These are phyloP conservation scores for Silurus meridionalis DNA, from an alignment of 2,113 vertebrate species.

Conservation along the genomic window DNA sequence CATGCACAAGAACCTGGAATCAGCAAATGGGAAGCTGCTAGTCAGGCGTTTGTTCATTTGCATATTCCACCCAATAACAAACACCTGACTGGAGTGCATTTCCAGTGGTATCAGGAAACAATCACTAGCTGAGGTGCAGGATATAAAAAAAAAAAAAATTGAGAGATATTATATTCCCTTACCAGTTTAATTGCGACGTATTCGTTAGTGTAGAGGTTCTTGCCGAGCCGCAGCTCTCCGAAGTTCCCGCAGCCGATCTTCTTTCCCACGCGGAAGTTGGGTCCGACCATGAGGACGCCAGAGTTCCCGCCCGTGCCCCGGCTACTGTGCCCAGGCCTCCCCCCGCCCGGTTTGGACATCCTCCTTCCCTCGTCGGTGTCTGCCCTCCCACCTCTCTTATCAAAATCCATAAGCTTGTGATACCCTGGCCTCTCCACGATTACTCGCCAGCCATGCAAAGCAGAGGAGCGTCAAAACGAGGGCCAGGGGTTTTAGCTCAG, in stretches of 20 bases:
- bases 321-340: conserved; percentile 80
- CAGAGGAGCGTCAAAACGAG: conserved; percentile 80
- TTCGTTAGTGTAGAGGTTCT: conserved; percentile 99
- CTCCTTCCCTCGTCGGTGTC: conserved; percentile 93
- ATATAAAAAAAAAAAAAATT: background rate
- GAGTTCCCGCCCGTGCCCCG: conserved; percentile 83
- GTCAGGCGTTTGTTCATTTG: background rate
- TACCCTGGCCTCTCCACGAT: conserved; percentile 99
- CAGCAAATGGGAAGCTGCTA: background rate
- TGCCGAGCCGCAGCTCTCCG: conserved; percentile 94
- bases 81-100: background rate
- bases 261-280: conserved; percentile 97
- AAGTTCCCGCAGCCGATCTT: conserved; percentile 99
- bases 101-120: background rate
- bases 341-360: conserved; percentile 86
- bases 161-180: conserved; percentile 54
- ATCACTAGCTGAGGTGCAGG: background rate
- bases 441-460: conserved; percentile 90
- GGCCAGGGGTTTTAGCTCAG: conserved; percentile 28
- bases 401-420: conserved; percentile 99
- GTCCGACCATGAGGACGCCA: conserved; percentile 98
- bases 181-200: conserved; percentile 99
- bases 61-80: background rate
- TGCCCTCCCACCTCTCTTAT: conserved; percentile 98
- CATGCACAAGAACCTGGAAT: background rate